These are phyloP conservation scores for Crocuta crocuta DNA, from an alignment of 2,113 vertebrate species.

Conservation along the genomic window DNA sequence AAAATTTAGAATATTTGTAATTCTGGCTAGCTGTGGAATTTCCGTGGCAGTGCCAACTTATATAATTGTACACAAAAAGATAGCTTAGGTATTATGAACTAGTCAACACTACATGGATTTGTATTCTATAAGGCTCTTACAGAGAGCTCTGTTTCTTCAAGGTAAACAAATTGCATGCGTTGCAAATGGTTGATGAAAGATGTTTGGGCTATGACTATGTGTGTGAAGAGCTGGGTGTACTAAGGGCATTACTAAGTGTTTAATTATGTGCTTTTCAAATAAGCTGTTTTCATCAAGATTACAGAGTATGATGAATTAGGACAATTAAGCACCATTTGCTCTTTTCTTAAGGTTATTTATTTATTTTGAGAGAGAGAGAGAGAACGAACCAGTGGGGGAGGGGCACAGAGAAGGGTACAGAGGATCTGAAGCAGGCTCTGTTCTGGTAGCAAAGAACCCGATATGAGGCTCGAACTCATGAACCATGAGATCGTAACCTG, in stretches of 20 bases:
- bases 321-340: background rate
- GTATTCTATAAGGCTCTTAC: background rate
- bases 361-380: too few relatives aligned
- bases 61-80: background rate
- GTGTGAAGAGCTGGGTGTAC: background rate
- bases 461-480: too few relatives aligned
- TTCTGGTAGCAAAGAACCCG: too few relatives aligned
- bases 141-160: background rate
- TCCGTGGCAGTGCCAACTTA: background rate
- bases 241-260: background rate
- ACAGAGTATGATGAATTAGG: conserved; percentile 5
- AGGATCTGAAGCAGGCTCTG: too few relatives aligned
- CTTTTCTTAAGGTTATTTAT: too few relatives aligned
- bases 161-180: background rate
- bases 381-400: too few relatives aligned
- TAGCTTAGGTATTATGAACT: background rate
- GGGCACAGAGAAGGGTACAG: too few relatives aligned
- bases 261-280: background rate
- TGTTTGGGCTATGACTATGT: background rate
- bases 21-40: background rate
- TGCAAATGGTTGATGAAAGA: background rate
- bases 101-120: background rate
- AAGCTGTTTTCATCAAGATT: conserved; percentile 42
- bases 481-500: too few relatives aligned
- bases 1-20: conserved; percentile 29